Percentiles rank a stretch among this genome's conserved stretches.
Evolutionary conservation across 2,797 vertebrate genomes (phyloP).

Genomic region (Accipiter fasciatus): DNA sequence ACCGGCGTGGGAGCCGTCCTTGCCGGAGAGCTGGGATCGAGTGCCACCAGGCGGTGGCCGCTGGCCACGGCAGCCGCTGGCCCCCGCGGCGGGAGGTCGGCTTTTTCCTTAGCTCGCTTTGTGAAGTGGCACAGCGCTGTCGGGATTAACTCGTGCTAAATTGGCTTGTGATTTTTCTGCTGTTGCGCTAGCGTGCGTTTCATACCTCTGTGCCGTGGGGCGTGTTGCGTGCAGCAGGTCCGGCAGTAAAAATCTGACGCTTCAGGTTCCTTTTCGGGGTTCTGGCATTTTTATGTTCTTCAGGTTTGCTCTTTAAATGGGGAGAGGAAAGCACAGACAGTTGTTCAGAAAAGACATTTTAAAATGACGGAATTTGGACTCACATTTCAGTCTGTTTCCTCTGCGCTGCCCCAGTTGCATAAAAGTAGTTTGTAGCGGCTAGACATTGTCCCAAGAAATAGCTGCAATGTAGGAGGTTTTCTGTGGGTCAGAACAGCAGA

Average conservation of each 20-base stretch:
- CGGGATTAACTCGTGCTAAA: fast-evolving
- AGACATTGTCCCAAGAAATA: neutral
- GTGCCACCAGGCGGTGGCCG: slow-evolving; percentile 31
- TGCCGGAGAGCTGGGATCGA: neutral
- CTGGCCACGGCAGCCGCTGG: neutral
- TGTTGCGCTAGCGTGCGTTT: fast-evolving
- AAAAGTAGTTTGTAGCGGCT: too few species aligned
- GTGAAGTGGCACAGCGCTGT: fast-evolving
- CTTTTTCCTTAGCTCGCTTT: fast-evolving
- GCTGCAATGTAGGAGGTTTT: neutral
- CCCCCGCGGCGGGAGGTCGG: neutral
- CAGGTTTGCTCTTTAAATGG: neutral
- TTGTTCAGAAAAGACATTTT: neutral
- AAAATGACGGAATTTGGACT: fast-evolving
- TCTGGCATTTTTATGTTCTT: neutral
- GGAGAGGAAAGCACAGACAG: fast-evolving
- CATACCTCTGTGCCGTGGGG: neutral
- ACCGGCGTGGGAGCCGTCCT: fast-evolving
- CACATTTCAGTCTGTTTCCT: neutral
- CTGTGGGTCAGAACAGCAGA: neutral
- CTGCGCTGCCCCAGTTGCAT: neutral
- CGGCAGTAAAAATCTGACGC: neutral
- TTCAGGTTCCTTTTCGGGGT: neutral
- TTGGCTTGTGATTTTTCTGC: too few species aligned
- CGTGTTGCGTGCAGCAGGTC: fast-evolving